Base-by-base conservation (phyloP, 2,113 vertebrate genomes). In the Colossoma macropomum region DNA sequence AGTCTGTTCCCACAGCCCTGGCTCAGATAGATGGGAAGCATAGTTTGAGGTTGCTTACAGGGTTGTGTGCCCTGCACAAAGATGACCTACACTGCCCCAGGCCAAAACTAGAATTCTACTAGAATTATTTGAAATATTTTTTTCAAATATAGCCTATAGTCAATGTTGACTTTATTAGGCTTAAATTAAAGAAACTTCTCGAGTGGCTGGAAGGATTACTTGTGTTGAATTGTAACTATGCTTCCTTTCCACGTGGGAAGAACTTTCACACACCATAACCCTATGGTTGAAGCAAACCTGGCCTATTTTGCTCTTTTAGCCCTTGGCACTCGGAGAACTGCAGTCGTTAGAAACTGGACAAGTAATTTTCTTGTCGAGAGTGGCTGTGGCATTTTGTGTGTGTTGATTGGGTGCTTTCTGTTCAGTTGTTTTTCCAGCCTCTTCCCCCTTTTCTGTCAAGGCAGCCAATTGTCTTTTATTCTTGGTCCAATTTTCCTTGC, bases 391-490 rank as follows among this genome's bases (percentile, higher is more conserved):
- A 80, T 80, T 71, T 71, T 80, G 52, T 59, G 66, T 59, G 66
- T 71, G 77, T 80, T 80, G 77, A 80, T 80, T 71, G 54, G 77
- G 66, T 80, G 32, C 54, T 80, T 48, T 60, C 68, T 80, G 32
- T 41, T 62, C 25, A 72, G 68, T 71, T 72, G 50, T 69, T 25
- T 56, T 52, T n/a, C 5, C 45, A 11, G 13, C 23, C 11, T 32
- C 11, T 30, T 21, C 25, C 41, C 45, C 27, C 65, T 79, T 45
- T 72, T 80, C 70, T 72, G 79, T 80, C 79, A 60, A 45, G 79
- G 68, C 79, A 72, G 79, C 68, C 79, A 80, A 72, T 80, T 80
- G 70, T 80, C 68, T 80, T 80, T 72, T 25, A 69, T 52, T 28
- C 68, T 71, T 15, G 9, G 32, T 13, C 70, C 79, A 32, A 72